Conservation (phyloP, 1,140 invertebrate species). For the Saxidomus purpurata region DNA sequence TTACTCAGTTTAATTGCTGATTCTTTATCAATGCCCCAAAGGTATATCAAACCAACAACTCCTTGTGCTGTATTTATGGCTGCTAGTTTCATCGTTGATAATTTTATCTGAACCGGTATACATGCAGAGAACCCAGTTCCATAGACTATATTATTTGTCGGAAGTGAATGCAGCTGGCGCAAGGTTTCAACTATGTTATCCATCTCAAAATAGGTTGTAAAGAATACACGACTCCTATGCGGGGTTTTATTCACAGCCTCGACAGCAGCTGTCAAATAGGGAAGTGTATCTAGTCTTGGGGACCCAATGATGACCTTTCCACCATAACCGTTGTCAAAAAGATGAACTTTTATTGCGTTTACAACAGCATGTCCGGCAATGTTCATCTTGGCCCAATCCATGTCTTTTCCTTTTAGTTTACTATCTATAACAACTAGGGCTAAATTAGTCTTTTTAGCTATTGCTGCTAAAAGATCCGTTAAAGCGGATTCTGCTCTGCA, state of each 20-base stretch:
- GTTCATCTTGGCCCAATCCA: background rate
- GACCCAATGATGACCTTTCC: constrained; percentile 15
- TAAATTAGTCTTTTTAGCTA: background rate
- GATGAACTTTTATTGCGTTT: background rate
- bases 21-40: background rate
- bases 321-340: background rate
- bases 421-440: constrained; percentile 4
- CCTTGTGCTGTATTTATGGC: constrained; percentile 15
- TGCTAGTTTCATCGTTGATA: background rate
- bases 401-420: background rate
- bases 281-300: background rate
- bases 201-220: background rate
- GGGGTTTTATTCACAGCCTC: background rate
- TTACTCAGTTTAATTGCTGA: background rate
- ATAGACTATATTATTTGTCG: constrained; percentile 20
- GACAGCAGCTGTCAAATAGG: background rate
- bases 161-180: background rate
- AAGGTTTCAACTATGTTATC: constrained; percentile 10
- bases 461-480: background rate
- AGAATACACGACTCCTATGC: background rate
- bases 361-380: background rate
- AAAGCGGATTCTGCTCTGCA: background rate
- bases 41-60: background rate
- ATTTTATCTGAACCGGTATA: background rate
- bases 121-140: background rate